Percentiles rank a stretch among this genome's conserved stretches.
These are phyloP conservation scores for Operophtera brumata DNA, from an alignment of 2,888 invertebrate species.

Conservation along the genomic window DNA sequence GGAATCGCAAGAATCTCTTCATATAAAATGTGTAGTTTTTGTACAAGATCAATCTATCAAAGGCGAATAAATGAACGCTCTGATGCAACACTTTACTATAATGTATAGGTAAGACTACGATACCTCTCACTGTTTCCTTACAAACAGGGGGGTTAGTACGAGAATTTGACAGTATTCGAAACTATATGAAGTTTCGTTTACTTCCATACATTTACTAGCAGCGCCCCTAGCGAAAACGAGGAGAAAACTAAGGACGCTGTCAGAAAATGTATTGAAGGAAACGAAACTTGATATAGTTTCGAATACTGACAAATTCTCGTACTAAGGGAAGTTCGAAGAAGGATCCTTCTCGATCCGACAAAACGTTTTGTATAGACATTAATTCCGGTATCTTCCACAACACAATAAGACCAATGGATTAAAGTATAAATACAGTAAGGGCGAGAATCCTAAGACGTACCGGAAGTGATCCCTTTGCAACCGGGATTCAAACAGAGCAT, in stretches of 20 bases:
- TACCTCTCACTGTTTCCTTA: neutral
- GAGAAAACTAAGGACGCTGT: too few species aligned
- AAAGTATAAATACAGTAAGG: constrained; percentile 13
- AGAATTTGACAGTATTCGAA: too few species aligned
- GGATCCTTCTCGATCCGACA: neutral
- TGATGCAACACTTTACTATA: neutral
- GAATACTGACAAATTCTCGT: too few species aligned
- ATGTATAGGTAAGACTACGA: neutral
- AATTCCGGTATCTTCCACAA: constrained; percentile 7
- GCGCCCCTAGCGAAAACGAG: too few species aligned
- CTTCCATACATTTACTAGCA: too few species aligned
- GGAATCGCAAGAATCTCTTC: too few species aligned
- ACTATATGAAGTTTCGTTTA: too few species aligned
- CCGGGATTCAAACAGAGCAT: constrained; percentile 12
- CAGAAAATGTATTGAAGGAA: too few species aligned
- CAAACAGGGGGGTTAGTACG: too few species aligned
- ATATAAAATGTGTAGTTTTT: too few species aligned
- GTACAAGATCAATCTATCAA: neutral
- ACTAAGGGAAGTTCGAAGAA: too few species aligned
- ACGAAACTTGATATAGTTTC: too few species aligned
- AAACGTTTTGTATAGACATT: neutral
- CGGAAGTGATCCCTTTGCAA: constrained; percentile 23
- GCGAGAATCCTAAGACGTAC: constrained; percentile 24
- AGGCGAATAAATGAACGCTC: neutral
- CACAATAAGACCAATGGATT: constrained; percentile 26